Base-by-base conservation (phyloP, 53 echinoderm and acorn worm species). In the Henricia sp. region DNA sequence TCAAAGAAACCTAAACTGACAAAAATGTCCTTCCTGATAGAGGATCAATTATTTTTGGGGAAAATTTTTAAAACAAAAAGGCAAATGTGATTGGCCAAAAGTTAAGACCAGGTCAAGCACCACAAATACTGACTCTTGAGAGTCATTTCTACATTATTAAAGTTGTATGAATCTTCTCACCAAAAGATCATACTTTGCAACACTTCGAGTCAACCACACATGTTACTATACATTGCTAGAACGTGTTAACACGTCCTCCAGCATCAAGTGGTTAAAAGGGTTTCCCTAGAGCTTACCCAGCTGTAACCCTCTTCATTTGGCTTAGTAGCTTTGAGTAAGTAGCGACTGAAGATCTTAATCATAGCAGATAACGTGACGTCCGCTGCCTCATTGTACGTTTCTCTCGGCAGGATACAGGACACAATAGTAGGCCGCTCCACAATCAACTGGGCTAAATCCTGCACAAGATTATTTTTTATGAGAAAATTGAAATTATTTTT, bases 381-480 rank as follows among this genome's bases (percentile, higher is more conserved):
- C 12, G 91, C 89, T 37, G 88, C 83, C 67, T 90, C 87, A 57
- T 84, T 83, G 67, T 86, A 75, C 9, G 71, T 70, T 21, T 90
- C 90, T 36, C 66, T 55, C 4, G 94, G 94, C 16, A 96, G 67
- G 59, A 96, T 76, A 53, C 88, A 94, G 2, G 82, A 71, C 35
- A 94, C 76, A 67, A 96, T 90, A 38, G 97, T 96, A 3, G 94
- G 91, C 14, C 94, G 67, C 77, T 96, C 94, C 17, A 96, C 97
- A 44, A 96, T 94, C 72, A 96, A 70, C 82, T 96, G 97, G 26
- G 97, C 93, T 6, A 94, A 72, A 69, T 96, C 97, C 97, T 96
- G 66, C 1, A n/a, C n/a, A n/a, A n/a, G n/a, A n/a, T n/a, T n/a
- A n/a, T n/a, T n/a, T n/a, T n/a, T n/a, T n/a, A n/a, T n/a, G n/a